Conservation (phyloP, 1,140 invertebrate species). For the Monomorium pharaonis region DNA sequence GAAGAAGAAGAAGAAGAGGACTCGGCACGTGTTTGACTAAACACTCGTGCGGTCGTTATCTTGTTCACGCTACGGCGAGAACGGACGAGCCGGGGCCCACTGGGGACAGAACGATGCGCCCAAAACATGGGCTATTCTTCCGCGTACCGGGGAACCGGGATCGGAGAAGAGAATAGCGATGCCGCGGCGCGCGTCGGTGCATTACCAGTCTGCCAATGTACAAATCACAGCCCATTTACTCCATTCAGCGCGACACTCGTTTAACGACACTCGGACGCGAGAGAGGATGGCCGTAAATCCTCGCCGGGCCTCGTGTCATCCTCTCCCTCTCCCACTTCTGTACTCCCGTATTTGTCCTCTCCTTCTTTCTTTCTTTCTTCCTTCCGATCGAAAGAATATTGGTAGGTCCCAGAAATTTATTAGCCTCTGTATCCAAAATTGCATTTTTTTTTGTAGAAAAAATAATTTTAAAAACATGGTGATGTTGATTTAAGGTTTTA, state of each 20-base stretch:
- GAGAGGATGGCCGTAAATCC: slow-evolving; percentile 77
- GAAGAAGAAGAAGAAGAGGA: slow-evolving; percentile 40
- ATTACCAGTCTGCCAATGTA: slow-evolving; percentile 81
- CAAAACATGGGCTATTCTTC: slow-evolving; percentile 81
- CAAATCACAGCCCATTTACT: slow-evolving; percentile 85
- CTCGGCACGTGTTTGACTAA: slow-evolving; percentile 54
- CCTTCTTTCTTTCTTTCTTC: background rate
- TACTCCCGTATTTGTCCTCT: background rate
- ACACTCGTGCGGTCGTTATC: slow-evolving; percentile 79
- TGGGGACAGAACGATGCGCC: slow-evolving; percentile 68
- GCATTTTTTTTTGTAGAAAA: background rate
- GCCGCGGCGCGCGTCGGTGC: slow-evolving; percentile 68
- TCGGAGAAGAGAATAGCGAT: slow-evolving; percentile 56
- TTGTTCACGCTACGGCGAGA: slow-evolving; percentile 70
- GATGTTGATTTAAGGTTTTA: background rate
- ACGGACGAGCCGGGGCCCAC: slow-evolving; percentile 18
- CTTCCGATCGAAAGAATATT: slow-evolving; percentile 13
- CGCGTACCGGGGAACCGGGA: slow-evolving; percentile 27
- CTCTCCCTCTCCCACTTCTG: background rate
- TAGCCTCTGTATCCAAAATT: background rate
- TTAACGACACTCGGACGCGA: slow-evolving; percentile 80
- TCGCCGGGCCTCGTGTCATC: slow-evolving; percentile 25
- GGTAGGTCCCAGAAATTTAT: background rate
- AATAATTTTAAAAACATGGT: background rate
- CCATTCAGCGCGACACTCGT: slow-evolving; percentile 81